Conservation (phyloP, 2,113 vertebrate species). For the Phasianus colchicus region DNA sequence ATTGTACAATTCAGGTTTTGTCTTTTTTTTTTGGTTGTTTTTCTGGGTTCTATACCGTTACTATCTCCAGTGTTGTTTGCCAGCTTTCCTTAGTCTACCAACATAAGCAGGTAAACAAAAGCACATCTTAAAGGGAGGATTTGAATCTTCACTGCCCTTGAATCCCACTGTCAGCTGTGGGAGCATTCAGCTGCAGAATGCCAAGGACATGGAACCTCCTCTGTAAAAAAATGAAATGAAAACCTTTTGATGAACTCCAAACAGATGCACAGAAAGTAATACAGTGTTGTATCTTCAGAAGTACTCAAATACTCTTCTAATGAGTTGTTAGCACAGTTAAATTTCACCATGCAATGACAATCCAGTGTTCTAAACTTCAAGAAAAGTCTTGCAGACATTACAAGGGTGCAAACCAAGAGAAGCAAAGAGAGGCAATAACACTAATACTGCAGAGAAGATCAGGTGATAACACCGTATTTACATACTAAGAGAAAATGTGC, state of each 20-base stretch:
- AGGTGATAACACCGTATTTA: not conserved
- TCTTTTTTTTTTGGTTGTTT: not conserved
- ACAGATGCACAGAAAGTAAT: not conserved
- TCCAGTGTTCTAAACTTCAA: not conserved
- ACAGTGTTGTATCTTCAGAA: not conserved
- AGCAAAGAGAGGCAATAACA: not conserved
- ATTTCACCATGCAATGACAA: not conserved
- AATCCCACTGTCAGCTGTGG: not conserved
- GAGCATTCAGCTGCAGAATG: not conserved
- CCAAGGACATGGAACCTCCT: not conserved
- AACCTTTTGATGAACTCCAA: accelerated
- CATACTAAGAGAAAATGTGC: not conserved
- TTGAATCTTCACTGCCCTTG: not conserved
- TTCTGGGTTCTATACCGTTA: not conserved
- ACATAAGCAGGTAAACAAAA: not conserved
- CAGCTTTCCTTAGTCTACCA: not conserved
- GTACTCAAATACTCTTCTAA: not conserved
- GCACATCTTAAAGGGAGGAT: not conserved
- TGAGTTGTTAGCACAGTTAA: not conserved
- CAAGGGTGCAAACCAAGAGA: accelerated
- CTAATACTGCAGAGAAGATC: not conserved
- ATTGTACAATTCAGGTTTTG: not conserved
- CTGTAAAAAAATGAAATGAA: not conserved
- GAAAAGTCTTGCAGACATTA: not conserved
- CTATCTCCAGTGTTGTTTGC: not conserved